These are phyloP conservation scores for Sclerodermus sp. DNA, from an alignment of 2,888 invertebrate species.

Conservation along the genomic window DNA sequence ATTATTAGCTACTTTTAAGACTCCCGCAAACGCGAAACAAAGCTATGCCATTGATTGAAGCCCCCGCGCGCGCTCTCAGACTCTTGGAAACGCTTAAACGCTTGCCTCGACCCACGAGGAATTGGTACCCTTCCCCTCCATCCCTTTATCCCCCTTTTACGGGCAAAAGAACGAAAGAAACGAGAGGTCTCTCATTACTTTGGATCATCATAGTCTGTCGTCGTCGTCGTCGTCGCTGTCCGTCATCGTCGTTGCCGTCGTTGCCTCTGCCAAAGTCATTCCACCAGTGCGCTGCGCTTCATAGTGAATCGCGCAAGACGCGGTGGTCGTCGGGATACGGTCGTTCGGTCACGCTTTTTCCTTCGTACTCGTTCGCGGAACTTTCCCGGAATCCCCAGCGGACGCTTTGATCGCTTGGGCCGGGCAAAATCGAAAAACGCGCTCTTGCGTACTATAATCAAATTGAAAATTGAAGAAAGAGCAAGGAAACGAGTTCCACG, in stretches of 20 bases:
- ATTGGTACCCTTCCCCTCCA: too few species aligned
- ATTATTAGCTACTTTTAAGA: conserved; percentile 35
- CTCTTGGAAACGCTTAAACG: conserved; percentile 51
- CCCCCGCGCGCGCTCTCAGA: conserved; percentile 15
- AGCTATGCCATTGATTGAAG: conserved; percentile 40
- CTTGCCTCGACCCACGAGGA: conserved; percentile 10
- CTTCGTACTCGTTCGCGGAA: too few species aligned
- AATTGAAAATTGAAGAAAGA: too few species aligned
- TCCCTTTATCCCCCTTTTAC: too few species aligned
- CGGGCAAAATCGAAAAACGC: too few species aligned
- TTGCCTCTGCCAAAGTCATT: not conserved
- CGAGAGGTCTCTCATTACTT: conserved; percentile 24
- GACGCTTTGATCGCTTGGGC: too few species aligned
- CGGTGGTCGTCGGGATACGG: not conserved
- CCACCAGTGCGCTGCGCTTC: not conserved
- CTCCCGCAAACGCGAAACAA: conserved; percentile 38
- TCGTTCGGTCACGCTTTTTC: conserved; percentile 1
- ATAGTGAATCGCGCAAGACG: conserved; percentile 9
- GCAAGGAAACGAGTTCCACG: not conserved
- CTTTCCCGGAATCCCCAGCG: too few species aligned
- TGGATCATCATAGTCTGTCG: conserved; percentile 15
- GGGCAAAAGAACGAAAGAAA: too few species aligned
- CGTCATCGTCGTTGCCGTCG: conserved; percentile 10
- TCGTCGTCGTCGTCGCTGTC: conserved; percentile 12
- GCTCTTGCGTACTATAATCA: too few species aligned